Evolutionary conservation across 2,888 invertebrate genomes (phyloP), one percentile per base, ranked within the genome.

Genomic region (Synanthedon tipuliformis): DNA sequence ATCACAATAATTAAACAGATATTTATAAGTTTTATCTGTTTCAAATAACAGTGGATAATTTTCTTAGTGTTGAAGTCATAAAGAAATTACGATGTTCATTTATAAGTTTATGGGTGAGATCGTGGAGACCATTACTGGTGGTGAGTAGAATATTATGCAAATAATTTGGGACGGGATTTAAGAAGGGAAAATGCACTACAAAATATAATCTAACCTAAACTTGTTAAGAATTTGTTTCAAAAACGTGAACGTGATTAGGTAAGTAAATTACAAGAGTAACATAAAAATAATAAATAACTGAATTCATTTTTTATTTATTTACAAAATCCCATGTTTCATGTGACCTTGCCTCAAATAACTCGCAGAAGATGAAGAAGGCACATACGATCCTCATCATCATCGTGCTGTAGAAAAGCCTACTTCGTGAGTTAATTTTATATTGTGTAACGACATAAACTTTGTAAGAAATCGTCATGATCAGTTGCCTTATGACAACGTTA

Each of bases 361-460:
- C 34, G 8, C 53, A 55, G 57, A 5, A 1, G 64, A 69, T 7
- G 71, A 68, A 1, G 71, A 68, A 1, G 77, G 77, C 4, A 73
- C 77, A 3, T 94, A 91, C 64, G 92, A 93, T 75, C 94, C 94
- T 1, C 93, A 92, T 68, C 68, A 88, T 4, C 89, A 93, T 67
- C 88, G 94, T 52, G 89, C 89, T 57, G 85, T 91, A 12, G 88
- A 89, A 51, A 90, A 90, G 73, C 93, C 93, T 0, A 94, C 93
- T 23, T 90, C 93, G 93, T 94, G 79, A 91, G 90, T 85, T 57
- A 18, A 4, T 13, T 23, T 16, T 18, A 7, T 16, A 16, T 49
- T 7, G 10, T 16, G 13, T 15, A 48, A 16, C 15, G 11, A 16
- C 15, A 18, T 49, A 11, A 11, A 1, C 11, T 18, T 49, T 16